Evolutionary conservation across 2,797 vertebrate species (phyloP).

Genomic region (Streptopelia turtur): DNA sequence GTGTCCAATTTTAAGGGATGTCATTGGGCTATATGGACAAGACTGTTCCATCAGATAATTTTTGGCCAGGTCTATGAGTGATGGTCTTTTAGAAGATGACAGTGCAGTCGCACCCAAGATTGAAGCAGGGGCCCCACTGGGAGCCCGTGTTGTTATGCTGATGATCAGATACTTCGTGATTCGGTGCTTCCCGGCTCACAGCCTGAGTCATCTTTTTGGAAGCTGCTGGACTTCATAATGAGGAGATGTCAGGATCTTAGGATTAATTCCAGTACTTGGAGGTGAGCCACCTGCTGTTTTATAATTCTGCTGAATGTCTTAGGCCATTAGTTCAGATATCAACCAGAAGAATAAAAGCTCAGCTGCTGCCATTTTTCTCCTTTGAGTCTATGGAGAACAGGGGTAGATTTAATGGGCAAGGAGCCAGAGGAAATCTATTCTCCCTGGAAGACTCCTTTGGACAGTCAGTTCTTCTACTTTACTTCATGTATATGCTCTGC

Average conservation of each 20-base stretch:
- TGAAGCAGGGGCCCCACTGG: neutral
- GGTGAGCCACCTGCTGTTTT: neutral
- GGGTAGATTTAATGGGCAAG: neutral
- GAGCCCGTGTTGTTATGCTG: rapidly evolving
- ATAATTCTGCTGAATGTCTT: constrained; percentile 20
- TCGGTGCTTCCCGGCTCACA: neutral
- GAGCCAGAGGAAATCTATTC: neutral
- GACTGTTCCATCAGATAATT: rapidly evolving
- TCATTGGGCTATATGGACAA: rapidly evolving
- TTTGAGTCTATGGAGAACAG: neutral
- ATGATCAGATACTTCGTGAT: neutral
- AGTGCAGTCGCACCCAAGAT: neutral
- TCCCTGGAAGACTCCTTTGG: neutral
- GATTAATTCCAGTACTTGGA: constrained; percentile 32
- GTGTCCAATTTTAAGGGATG: rapidly evolving
- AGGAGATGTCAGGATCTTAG: neutral
- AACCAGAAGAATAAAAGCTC: constrained; percentile 15
- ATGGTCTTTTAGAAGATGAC: neutral
- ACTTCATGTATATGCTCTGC: neutral
- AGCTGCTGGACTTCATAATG: neutral
- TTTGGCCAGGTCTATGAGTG: neutral
- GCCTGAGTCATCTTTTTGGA: neutral
- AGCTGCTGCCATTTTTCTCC: neutral
- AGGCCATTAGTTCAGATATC: constrained; percentile 37
- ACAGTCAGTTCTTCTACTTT: neutral